Evolutionary conservation across 1,140 invertebrate species (phyloP).

Genomic region (Ylistrum balloti): DNA sequence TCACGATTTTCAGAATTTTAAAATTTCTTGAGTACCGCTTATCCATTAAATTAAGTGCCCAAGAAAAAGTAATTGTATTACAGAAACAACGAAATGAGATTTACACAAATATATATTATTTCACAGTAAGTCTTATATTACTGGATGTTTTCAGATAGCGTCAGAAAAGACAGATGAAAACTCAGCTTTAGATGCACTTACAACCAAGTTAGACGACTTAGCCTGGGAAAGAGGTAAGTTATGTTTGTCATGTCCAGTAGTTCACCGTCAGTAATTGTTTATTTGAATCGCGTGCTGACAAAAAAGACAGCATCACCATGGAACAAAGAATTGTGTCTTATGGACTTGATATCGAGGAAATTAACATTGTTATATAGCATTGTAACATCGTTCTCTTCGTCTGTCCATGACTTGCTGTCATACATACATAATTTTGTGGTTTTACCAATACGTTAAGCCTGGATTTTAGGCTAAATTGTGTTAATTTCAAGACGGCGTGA

Average conservation of each 20-base stretch:
- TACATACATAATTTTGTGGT: not conserved
- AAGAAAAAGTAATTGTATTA: too few relatives aligned
- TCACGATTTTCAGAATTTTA: too few relatives aligned
- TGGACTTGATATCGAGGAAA: not conserved
- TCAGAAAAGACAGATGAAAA: not conserved
- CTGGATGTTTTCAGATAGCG: slow-evolving; percentile 1
- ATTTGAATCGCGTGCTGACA: not conserved
- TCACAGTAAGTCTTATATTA: too few relatives aligned
- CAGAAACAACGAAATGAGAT: not conserved
- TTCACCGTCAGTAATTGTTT: not conserved
- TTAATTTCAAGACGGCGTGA: too few relatives aligned
- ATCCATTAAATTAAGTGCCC: too few relatives aligned
- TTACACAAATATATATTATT: too few relatives aligned
- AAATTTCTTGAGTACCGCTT: too few relatives aligned
- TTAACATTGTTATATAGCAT: not conserved
- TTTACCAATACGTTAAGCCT: too few relatives aligned
- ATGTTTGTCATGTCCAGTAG: not conserved
- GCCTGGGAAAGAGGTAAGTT: not conserved
- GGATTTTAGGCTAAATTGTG: too few relatives aligned
- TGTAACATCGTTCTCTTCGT: not conserved
- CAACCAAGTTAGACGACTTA: not conserved
- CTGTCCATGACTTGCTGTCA: not conserved
- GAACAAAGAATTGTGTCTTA: not conserved
- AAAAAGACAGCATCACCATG: not conserved
- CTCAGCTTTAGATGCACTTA: not conserved